Conservation (phyloP, 2,888 invertebrate species). For the Mesorhabditis spiculigera region DNA sequence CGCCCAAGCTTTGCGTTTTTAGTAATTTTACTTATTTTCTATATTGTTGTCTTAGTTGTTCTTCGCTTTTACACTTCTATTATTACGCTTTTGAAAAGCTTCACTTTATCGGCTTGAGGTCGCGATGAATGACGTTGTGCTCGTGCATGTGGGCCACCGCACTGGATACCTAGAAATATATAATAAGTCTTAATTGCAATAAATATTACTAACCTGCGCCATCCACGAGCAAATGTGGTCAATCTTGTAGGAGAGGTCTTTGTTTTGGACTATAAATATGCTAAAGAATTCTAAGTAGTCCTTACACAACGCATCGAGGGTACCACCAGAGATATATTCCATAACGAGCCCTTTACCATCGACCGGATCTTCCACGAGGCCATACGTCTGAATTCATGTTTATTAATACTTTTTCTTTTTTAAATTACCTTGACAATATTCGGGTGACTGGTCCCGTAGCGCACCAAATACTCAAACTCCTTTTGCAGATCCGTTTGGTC, state of each 20-base stretch:
- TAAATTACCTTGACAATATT: neutral
- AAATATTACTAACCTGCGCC: neutral
- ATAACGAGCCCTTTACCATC: conserved; percentile 5
- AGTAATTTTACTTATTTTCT: too few species aligned
- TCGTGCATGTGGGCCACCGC: neutral
- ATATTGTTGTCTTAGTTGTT: too few species aligned
- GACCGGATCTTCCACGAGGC: neutral
- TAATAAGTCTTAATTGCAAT: neutral
- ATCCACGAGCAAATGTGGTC: neutral
- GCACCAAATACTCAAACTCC: conserved; percentile 1
- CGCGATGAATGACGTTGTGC: conserved; percentile 1
- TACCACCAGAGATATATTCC: neutral
- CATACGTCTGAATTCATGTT: neutral
- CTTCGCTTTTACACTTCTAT: too few species aligned
- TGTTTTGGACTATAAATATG: neutral
- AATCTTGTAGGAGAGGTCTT: conserved; percentile 4
- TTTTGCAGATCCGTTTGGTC: neutral
- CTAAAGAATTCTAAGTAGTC: neutral
- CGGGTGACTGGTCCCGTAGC: neutral
- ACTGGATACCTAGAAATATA: neutral
- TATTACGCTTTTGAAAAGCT: neutral
- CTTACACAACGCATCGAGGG: neutral
- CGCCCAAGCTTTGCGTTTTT: too few species aligned
- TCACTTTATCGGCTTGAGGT: conserved; percentile 5
- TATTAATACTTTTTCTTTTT: neutral